Conservation (phyloP, 2,888 invertebrate species). For the Lissocephala sabroskyi region DNA sequence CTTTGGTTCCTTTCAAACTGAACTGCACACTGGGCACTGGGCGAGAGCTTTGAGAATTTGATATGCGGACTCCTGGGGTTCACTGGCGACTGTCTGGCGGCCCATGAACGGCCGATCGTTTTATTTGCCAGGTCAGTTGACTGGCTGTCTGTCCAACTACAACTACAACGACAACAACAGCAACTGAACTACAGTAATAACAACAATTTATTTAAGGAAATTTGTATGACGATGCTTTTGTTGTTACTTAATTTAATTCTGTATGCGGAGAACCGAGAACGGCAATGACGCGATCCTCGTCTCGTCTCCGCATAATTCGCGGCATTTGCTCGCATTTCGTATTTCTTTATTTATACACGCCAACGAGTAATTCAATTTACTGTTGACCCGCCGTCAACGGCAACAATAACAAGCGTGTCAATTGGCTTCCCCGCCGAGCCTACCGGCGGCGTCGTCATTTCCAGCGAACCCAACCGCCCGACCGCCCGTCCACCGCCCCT, state of each 20-base stretch:
- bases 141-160: not conserved
- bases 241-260: constrained; percentile 54
- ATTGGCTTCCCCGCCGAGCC: constrained; percentile 12
- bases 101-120: constrained; percentile 11
- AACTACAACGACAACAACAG: not conserved
- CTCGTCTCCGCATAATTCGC: constrained; percentile 4
- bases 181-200: not conserved
- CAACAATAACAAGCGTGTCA: constrained; percentile 7
- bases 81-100: constrained; percentile 30
- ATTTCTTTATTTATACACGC: constrained; percentile 26
- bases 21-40: constrained; percentile 22
- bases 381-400: constrained; percentile 1
- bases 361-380: constrained; percentile 51
- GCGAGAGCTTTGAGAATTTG: too few species aligned
- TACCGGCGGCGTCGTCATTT: too few species aligned
- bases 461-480: too few species aligned
- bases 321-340: constrained; percentile 28
- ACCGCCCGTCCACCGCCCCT: constrained; percentile 16
- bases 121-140: constrained; percentile 1
- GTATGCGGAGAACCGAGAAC: constrained; percentile 26
- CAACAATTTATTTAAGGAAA: constrained; percentile 15
- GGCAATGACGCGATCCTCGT: not conserved
- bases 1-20: constrained; percentile 28
- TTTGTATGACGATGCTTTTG: constrained; percentile 21
- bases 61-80: too few species aligned